Evolutionary conservation across 1,140 invertebrate species (phyloP).

Genomic region (Drosophila gunungcola): DNA sequence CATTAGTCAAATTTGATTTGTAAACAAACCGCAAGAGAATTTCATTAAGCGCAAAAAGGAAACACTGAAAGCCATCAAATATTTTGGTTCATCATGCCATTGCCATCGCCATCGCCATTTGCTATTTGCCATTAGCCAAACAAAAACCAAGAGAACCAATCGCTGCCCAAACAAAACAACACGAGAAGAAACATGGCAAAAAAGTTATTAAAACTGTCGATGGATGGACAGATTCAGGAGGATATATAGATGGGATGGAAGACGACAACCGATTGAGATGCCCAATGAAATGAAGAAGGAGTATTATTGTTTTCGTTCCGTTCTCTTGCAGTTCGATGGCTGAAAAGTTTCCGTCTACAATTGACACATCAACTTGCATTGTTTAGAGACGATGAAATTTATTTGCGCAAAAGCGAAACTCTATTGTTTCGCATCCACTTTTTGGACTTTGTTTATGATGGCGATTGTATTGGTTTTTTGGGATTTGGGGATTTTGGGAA

Average conservation of each 20-base stretch:
- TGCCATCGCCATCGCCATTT: constrained; percentile 1
- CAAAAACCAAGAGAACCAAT: constrained; percentile 9
- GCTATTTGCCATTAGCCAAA: constrained; percentile 10
- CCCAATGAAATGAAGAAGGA: constrained; percentile 11
- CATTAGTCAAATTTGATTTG: constrained; percentile 79
- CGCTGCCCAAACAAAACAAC: constrained; percentile 62
- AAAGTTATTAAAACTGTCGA: constrained; percentile 80
- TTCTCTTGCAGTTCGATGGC: background rate
- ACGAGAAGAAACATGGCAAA: constrained; percentile 40
- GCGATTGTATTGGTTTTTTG: constrained; percentile 32
- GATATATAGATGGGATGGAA: constrained; percentile 24
- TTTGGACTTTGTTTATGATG: constrained; percentile 23
- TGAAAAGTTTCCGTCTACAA: constrained; percentile 44
- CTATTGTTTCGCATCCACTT: constrained; percentile 34
- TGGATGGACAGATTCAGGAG: constrained; percentile 45
- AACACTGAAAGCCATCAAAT: constrained; percentile 31
- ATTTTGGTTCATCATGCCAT: constrained; percentile 35
- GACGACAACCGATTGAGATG: constrained; percentile 19
- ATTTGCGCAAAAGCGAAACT: constrained; percentile 41
- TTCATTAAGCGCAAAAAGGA: constrained; percentile 54
- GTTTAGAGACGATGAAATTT: constrained; percentile 66
- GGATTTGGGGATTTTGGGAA: constrained; percentile 35
- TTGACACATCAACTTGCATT: constrained; percentile 71
- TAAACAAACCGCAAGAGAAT: constrained; percentile 59
- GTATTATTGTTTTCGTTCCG: constrained; percentile 29